These are phyloP conservation scores for Lithobius niger DNA, from an alignment of 1,140 invertebrate species.

Conservation along the genomic window DNA sequence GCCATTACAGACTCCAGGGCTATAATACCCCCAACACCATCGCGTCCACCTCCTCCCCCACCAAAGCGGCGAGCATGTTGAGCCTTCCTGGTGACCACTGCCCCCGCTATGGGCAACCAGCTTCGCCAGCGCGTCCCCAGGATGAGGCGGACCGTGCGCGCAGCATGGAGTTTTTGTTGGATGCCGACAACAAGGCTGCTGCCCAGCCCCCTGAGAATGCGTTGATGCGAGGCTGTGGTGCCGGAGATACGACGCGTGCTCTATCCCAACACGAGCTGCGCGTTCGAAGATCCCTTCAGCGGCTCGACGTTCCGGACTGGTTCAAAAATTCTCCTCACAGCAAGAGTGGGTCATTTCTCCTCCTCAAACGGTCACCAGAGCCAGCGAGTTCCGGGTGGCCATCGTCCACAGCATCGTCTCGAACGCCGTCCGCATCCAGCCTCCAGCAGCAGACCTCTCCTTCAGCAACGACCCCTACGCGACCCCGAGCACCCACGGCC, in stretches of 20 bases:
- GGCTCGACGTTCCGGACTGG: conserved; percentile 89
- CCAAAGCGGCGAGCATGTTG: conserved; percentile 2
- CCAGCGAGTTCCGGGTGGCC: no score
- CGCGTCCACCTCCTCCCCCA: no score
- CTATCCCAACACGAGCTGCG: conserved; percentile 82
- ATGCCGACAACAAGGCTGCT: conserved; percentile 68
- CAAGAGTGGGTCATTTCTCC: conserved; percentile 40
- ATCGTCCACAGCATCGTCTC: neutral
- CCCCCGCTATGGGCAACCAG: no score
- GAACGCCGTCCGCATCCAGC: neutral
- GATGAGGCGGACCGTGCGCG: conserved; percentile 46
- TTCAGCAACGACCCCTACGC: neutral
- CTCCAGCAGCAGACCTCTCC: neutral
- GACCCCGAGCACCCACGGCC: neutral
- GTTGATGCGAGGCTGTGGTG: conserved; percentile 29
- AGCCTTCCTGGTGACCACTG: neutral
- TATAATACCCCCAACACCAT: no score
- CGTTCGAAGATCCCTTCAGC: conserved; percentile 78
- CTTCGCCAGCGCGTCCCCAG: conserved; percentile 18
- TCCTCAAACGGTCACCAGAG: no score
- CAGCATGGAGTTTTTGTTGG: conserved; percentile 84
- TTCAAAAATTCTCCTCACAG: conserved; percentile 62
- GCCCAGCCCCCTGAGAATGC: conserved; percentile 80
- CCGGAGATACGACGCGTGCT: conserved; percentile 32
- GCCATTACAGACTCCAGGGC: no score